These are phyloP conservation scores for Himalopsyche japonica DNA, from an alignment of 2,888 invertebrate genomes.

Conservation along the genomic window DNA sequence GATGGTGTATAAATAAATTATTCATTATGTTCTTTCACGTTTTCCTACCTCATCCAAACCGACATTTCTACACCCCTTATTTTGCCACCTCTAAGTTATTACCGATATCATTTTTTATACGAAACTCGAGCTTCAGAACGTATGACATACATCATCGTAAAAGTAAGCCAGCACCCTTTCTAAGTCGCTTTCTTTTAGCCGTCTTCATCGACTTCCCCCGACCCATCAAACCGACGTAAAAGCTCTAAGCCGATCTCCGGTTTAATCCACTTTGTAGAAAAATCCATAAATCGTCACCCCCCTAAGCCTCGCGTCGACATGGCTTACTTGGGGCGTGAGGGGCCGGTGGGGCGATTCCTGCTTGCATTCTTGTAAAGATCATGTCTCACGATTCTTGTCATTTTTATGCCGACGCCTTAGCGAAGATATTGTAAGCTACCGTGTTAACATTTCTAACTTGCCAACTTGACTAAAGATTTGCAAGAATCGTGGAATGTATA, in stretches of 20 bases:
- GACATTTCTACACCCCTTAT: not conserved
- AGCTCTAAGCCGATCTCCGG: not conserved
- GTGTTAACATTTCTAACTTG: too few species aligned
- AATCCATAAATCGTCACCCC: not conserved
- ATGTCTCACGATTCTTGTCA: not conserved
- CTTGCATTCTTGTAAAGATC: not conserved
- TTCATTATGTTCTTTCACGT: not conserved
- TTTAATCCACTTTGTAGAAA: conserved; percentile 1
- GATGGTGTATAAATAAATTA: not conserved
- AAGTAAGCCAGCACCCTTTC: not conserved
- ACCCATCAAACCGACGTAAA: not conserved
- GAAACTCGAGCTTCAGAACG: not conserved
- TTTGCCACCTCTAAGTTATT: not conserved
- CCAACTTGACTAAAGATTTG: too few species aligned
- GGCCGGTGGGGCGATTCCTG: not conserved
- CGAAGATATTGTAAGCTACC: too few species aligned
- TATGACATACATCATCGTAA: not conserved
- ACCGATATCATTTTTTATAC: not conserved
- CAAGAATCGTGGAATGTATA: too few species aligned
- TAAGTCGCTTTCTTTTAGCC: not conserved
- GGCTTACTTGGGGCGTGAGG: not conserved
- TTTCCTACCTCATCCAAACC: not conserved
- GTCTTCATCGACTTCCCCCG: not conserved
- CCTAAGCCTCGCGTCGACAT: not conserved
- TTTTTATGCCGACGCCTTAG: not conserved